Conservation (phyloP, 2,113 vertebrate genomes). For the Pluvialis apricaria region DNA sequence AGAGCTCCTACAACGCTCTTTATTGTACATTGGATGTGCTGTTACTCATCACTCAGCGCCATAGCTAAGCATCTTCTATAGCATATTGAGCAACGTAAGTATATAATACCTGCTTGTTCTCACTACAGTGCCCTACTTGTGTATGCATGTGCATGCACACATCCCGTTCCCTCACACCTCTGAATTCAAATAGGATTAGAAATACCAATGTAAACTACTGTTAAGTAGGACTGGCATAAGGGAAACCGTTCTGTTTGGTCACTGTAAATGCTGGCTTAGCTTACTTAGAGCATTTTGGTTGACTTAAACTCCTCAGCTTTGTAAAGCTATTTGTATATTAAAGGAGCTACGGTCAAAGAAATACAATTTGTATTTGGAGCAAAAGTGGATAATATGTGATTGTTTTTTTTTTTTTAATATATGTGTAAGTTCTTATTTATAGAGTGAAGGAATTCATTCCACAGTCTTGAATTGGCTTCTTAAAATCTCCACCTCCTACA, state of each 20-base stretch:
- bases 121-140: not conserved
- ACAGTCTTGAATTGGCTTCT: not conserved
- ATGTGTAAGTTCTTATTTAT: not conserved
- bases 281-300: not conserved
- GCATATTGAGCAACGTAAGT: fast-evolving
- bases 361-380: not conserved
- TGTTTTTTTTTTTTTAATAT: not conserved
- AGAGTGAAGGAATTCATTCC: not conserved
- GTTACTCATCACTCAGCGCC: not conserved
- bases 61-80: not conserved
- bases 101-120: not conserved
- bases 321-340: not conserved
- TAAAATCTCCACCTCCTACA: not conserved
- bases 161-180: not conserved
- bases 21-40: not conserved
- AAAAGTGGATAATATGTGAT: not conserved
- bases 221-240: not conserved
- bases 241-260: not conserved
- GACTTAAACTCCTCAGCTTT: not conserved
- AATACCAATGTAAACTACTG: not conserved
- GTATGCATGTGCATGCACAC: fast-evolving
- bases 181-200: not conserved
- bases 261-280: not conserved
- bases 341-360: not conserved
- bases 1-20: not conserved